Conservation (phyloP, 2,797 vertebrate genomes). For the Distichodus sexfasciatus region DNA sequence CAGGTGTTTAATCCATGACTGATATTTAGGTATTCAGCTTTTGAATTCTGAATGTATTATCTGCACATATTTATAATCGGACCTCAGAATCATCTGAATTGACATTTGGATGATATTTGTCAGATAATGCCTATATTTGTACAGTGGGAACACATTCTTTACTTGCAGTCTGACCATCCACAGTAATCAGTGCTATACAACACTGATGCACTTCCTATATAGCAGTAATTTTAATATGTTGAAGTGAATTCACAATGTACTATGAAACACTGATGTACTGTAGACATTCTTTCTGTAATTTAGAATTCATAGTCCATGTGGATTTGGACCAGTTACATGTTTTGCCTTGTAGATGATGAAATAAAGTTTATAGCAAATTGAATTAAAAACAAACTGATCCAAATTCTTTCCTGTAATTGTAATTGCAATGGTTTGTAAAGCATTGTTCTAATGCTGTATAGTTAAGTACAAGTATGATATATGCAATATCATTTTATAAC, state of each 20-base stretch:
- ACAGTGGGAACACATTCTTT: neutral
- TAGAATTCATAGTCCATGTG: neutral
- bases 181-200: neutral
- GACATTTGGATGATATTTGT: neutral
- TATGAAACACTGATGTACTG: neutral
- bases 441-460: too few species aligned
- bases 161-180: neutral
- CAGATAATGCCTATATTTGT: too few species aligned
- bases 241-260: slow-evolving; percentile 7
- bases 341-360: slow-evolving; percentile 13
- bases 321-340: slow-evolving; percentile 13
- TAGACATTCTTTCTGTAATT: neutral
- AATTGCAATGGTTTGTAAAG: too few species aligned
- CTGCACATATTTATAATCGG: neutral
- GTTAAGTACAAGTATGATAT: too few species aligned
- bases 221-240: slow-evolving; percentile 12
- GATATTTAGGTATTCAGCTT: neutral
- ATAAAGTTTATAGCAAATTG: too few species aligned
- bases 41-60: neutral
- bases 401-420: too few species aligned
- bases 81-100: neutral
- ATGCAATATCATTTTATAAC: too few species aligned
- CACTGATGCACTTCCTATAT: neutral
- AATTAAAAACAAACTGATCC: too few species aligned
- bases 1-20: neutral